Percentiles rank a stretch among this genome's conserved stretches.
Conservation (phyloP, 2,113 vertebrate species). For the Tyrannus savana region DNA sequence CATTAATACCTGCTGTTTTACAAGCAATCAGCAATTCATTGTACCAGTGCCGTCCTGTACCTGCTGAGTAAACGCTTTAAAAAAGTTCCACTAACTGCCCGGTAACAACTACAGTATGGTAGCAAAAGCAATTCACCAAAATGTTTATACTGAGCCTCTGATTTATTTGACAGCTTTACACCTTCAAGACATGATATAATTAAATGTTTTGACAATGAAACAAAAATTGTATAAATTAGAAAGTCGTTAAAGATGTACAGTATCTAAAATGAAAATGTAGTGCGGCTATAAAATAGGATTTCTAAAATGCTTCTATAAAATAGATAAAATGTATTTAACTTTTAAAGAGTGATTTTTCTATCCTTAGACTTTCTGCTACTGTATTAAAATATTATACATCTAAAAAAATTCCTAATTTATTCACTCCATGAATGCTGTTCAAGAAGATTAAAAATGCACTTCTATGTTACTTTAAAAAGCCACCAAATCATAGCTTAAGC, state of each 20-base stretch:
- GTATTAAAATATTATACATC: not conserved
- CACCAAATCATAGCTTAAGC: not conserved
- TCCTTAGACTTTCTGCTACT: conserved; percentile 27
- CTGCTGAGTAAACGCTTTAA: conserved; percentile 75
- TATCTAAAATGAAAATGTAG: conserved; percentile 73
- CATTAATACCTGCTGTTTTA: conserved; percentile 81
- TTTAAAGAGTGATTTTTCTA: not conserved
- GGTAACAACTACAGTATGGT: conserved; percentile 67
- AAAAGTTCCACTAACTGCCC: conserved; percentile 69
- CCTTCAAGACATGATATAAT: conserved; percentile 83
- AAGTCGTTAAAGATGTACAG: conserved; percentile 75
- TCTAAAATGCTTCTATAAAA: conserved; percentile 57
- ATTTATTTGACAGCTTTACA: conserved; percentile 91
- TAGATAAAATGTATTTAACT: conserved; percentile 2
- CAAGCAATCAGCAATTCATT: conserved; percentile 76
- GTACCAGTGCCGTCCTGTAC: conserved; percentile 70
- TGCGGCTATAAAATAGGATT: conserved; percentile 35
- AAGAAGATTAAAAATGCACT: not conserved
- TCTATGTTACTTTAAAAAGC: not conserved
- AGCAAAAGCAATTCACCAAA: conserved; percentile 77
- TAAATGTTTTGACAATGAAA: conserved; percentile 87
- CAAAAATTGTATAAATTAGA: conserved; percentile 85
- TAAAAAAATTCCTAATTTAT: not conserved
- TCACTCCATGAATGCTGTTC: not conserved
- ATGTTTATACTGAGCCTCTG: conserved; percentile 80